phyloP scores from a whole-genome alignment of 1,140 invertebrate genomes.

The Scaptomyza graminum region DNA sequence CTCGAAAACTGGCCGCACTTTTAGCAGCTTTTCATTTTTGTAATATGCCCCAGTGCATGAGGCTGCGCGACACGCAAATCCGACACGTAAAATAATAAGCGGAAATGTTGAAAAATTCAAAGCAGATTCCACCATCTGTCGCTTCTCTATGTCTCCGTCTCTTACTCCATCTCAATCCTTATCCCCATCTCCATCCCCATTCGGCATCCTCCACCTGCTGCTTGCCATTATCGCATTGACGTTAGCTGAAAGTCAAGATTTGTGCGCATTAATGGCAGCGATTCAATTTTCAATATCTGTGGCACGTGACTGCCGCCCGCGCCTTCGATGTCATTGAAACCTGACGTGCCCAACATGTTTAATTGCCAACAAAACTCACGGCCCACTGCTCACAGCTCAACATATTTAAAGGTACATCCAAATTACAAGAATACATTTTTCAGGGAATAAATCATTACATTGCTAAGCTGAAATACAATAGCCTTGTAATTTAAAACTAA shows the following conservation, averaged over 20 bases:
- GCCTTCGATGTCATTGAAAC: constrained; percentile 71
- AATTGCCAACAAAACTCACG: constrained; percentile 44
- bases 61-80: constrained; percentile 70
- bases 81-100: constrained; percentile 82
- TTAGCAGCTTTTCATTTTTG: not conserved
- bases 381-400: not conserved
- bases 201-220: not conserved
- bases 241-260: constrained; percentile 75
- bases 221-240: constrained; percentile 75
- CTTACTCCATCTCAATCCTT: not conserved
- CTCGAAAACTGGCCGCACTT: not conserved
- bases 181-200: no score
- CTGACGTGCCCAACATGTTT: constrained; percentile 77
- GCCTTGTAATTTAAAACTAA: no score
- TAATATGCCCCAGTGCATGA: constrained; percentile 37
- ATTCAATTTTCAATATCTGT: constrained; percentile 81
- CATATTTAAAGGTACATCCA: constrained; percentile 36
- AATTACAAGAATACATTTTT: constrained; percentile 5
- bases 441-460: constrained; percentile 11
- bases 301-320: constrained; percentile 69
- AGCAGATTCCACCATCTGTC: constrained; percentile 59
- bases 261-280: constrained; percentile 73
- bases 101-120: constrained; percentile 83
- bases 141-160: constrained; percentile 6
- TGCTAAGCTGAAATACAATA: not conserved